Base-by-base conservation (phyloP, 2,797 vertebrate genomes). In the Sphenodon punctatus region DNA sequence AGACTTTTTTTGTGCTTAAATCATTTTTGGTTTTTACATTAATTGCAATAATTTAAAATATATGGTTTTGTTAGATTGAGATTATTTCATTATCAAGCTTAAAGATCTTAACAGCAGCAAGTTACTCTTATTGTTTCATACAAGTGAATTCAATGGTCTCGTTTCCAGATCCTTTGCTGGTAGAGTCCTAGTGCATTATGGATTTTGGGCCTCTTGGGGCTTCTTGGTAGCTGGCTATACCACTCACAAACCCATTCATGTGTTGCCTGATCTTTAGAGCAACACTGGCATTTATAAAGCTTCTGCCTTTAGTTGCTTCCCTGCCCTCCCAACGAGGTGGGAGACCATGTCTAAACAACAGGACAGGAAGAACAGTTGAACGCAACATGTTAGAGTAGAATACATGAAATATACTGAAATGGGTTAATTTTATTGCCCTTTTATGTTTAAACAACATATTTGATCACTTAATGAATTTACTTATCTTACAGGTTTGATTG, bases 1-100 rank as follows among this genome's bases (percentile, higher is more conserved):
- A 32, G 56, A 13, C 34, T 22, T 16, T 48, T 78, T 71, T 13
- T 42, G 19, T 84, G 81, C 84, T 56, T 82, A 32, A 79, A 89
- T 38, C 20, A 4, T 64, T 14, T 67, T 74, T 43, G 14, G 80
- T 77, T 70, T 58, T 48, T 67, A 77, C 63, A 65, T 43, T 9
- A 46, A 49, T 17, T 65, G 51, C 27, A 78, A 68, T 20, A 2
- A 75, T 86, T 78, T 74, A 51, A 43, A 34, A 58, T 20, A 32
- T 23, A 22, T 14, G 36, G 13, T 22, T 90, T 78, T 84, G 39
- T 59, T 75, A 82, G 74, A 76, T 38, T 69, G 41, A 69, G 42
- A 27, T 82, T 85, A 78, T 48, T 69, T 87, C 20, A 3, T 67
- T 58, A 15, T 65, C 34, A 22, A 55, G 12, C 17, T 30, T 58